These are phyloP conservation scores for Brachypterus glaber DNA, from an alignment of 2,888 invertebrate species.

Conservation along the genomic window DNA sequence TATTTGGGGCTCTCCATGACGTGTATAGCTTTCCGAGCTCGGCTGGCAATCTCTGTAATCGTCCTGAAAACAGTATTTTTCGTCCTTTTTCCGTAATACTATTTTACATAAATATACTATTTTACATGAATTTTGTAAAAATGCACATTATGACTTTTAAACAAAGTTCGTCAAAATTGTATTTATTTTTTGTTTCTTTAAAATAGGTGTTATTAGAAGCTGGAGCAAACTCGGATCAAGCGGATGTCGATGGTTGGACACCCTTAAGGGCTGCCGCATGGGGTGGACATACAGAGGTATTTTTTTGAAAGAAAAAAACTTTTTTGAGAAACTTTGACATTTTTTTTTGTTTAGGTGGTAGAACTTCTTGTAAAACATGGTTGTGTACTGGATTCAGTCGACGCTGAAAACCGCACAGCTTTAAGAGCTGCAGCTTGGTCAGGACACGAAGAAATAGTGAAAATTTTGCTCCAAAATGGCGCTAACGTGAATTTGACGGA, in stretches of 20 bases:
- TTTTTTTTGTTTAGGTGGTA: constrained; percentile 50
- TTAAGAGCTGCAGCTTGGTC: constrained; percentile 90
- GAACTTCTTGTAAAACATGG: constrained; percentile 67
- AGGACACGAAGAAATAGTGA: constrained; percentile 78
- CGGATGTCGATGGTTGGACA: constrained; percentile 83
- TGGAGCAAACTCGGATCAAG: constrained; percentile 64
- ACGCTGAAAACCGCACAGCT: constrained; percentile 81
- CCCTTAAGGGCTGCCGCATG: constrained; percentile 87
- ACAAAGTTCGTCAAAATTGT: neutral
- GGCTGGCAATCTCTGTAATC: too few species aligned
- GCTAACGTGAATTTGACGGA: constrained; percentile 77
- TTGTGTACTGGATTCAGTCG: constrained; percentile 78
- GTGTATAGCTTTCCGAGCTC: too few species aligned
- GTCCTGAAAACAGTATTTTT: too few species aligned
- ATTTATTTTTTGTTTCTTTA: constrained; percentile 11
- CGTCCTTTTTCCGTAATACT: too few species aligned
- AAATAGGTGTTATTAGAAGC: constrained; percentile 46
- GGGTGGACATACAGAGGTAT: constrained; percentile 84
- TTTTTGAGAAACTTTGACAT: neutral
- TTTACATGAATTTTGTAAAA: constrained; percentile 1
- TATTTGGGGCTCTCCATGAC: too few species aligned
- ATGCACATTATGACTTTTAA: constrained; percentile 6
- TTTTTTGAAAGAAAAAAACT: neutral
- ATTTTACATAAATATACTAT: too few species aligned
- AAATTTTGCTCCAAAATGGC: constrained; percentile 63